A percentile compares a stretch with the other conserved stretches of the same genome.
phyloP scores from a whole-genome alignment of 2,888 invertebrate species.

The Teleiodes luculella region DNA sequence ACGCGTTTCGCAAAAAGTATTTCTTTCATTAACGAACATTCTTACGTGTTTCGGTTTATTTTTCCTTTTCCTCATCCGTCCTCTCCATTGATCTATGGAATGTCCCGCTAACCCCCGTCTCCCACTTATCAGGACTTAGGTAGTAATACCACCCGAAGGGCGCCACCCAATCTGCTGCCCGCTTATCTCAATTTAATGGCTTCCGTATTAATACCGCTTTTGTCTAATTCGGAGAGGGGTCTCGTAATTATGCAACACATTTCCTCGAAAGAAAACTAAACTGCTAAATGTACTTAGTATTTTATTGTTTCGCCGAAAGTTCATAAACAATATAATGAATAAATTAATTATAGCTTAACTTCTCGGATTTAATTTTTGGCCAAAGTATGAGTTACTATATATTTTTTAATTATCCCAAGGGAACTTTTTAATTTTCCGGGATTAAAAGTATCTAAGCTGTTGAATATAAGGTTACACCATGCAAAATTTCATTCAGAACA shows the following conservation, averaged over 20 bases:
- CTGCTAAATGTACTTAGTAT: too few species aligned
- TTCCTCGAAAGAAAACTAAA: neutral
- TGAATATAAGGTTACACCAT: too few species aligned
- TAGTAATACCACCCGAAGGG: slow-evolving; percentile 74
- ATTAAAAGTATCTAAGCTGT: too few species aligned
- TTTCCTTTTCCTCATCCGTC: slow-evolving; percentile 18
- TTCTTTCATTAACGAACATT: neutral
- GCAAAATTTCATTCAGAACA: too few species aligned
- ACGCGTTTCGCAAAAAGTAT: too few species aligned
- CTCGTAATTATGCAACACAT: neutral
- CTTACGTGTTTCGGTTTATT: neutral
- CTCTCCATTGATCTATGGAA: slow-evolving; percentile 46
- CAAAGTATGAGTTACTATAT: too few species aligned
- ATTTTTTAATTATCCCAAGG: too few species aligned
- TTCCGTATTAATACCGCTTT: slow-evolving; percentile 76
- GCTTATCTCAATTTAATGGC: slow-evolving; percentile 78
- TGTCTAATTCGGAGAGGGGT: slow-evolving; percentile 60
- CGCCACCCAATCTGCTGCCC: slow-evolving; percentile 70
- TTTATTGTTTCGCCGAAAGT: too few species aligned
- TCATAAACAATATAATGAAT: too few species aligned
- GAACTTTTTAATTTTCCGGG: too few species aligned
- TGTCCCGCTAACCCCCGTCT: slow-evolving; percentile 54
- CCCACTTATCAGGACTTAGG: slow-evolving; percentile 73
- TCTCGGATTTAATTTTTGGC: too few species aligned
- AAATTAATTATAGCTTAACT: too few species aligned